These are phyloP conservation scores for Drosophila prosaltans DNA, from an alignment of 1,140 invertebrate genomes.

Conservation along the genomic window DNA sequence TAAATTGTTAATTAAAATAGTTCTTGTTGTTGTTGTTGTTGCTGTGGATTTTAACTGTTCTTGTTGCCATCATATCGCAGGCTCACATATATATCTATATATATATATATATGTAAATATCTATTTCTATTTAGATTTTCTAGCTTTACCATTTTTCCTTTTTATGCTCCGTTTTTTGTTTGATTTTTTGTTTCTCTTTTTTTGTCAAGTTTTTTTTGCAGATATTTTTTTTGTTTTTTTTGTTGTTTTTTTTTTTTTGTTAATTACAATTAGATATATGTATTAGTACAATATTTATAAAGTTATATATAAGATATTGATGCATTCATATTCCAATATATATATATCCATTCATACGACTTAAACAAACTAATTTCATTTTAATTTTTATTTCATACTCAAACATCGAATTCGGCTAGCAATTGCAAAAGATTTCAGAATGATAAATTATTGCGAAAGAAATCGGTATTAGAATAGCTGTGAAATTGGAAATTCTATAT, in stretches of 20 bases:
- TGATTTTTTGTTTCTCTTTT: not conserved
- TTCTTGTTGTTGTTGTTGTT: conserved; percentile 62
- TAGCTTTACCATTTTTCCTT: conserved; percentile 70
- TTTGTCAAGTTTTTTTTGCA: conserved; percentile 59
- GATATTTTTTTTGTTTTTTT: conserved; percentile 52
- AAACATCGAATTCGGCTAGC: conserved; percentile 54
- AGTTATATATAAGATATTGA: conserved; percentile 56
- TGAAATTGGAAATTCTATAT: not conserved
- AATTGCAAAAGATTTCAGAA: conserved; percentile 33
- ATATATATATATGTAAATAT: conserved; percentile 47
- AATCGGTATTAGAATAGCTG: too few species aligned
- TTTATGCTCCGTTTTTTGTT: conserved; percentile 55
- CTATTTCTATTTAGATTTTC: conserved; percentile 74
- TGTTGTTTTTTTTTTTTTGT: conserved; percentile 48
- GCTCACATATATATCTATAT: conserved; percentile 47
- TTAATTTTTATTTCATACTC: conserved; percentile 29
- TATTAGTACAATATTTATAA: conserved; percentile 69
- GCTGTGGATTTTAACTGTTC: not conserved
- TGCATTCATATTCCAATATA: conserved; percentile 46
- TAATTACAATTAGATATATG: conserved; percentile 70
- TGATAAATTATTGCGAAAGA: too few species aligned
- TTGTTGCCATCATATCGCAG: conserved; percentile 39
- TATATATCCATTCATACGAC: conserved; percentile 48
- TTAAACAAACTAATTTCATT: conserved; percentile 52
- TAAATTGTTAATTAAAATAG: conserved; percentile 75